Evolutionary conservation across 92 coral and sea anemone species (phyloP).

Genomic region (Paramuricea clavata): DNA sequence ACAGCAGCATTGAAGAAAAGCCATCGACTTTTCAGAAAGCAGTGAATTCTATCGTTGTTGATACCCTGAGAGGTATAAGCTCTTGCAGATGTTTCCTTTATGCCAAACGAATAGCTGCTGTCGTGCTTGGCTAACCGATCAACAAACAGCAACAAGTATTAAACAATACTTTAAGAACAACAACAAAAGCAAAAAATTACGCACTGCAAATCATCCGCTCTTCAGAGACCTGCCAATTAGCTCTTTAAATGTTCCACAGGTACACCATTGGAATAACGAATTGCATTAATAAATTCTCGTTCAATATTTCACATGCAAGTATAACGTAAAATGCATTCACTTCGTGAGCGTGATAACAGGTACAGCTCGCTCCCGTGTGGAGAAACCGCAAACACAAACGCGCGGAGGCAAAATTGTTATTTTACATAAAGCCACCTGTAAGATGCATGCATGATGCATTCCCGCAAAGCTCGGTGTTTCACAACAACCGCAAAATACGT

Average conservation of each 20-base stretch:
- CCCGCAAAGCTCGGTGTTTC: slow-evolving; percentile 3
- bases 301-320: background rate
- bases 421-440: background rate
- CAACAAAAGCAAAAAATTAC: background rate
- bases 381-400: background rate
- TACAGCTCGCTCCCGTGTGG: background rate
- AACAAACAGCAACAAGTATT: background rate
- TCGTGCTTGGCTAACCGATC: background rate
- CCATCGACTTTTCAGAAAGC: no score
- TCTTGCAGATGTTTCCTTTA: no score
- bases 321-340: background rate
- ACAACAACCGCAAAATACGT: background rate
- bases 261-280: background rate
- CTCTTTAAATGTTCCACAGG: background rate
- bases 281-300: background rate
- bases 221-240: background rate
- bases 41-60: no score
- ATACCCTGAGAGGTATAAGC: no score
- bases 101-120: no score
- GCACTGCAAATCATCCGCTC: background rate
- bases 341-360: background rate
- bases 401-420: background rate
- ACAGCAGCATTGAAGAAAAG: no score
- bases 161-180: background rate
- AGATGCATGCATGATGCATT: background rate